phyloP scores from a whole-genome alignment of 2,113 vertebrate genomes.

The Toxostoma redivivum region DNA sequence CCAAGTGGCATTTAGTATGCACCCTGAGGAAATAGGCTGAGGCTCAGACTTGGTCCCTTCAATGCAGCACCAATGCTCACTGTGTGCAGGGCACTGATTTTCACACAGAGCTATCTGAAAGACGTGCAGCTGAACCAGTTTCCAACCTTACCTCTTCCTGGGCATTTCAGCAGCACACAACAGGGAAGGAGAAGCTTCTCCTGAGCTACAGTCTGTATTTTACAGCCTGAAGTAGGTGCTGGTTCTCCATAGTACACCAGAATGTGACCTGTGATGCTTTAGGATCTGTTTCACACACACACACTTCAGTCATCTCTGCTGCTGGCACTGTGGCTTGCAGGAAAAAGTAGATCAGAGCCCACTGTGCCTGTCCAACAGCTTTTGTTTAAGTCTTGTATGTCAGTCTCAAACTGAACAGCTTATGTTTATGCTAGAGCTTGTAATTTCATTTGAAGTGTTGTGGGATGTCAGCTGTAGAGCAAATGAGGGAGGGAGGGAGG shows the following conservation, averaged over 20 bases:
- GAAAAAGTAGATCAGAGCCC: background rate
- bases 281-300: background rate
- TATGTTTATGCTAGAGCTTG: background rate
- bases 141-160: background rate
- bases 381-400: background rate
- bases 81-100: background rate
- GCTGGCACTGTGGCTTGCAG: background rate
- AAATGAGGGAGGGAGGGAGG: background rate
- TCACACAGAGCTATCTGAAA: background rate
- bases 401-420: background rate
- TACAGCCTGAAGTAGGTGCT: background rate
- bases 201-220: background rate
- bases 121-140: background rate
- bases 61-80: background rate
- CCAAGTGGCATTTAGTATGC: background rate
- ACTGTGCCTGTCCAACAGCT: background rate
- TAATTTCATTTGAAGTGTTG: background rate
- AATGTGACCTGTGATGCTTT: background rate
- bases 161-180: background rate
- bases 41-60: background rate
- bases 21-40: background rate
- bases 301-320: background rate
- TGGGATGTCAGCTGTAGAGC: background rate
- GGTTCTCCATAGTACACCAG: background rate
- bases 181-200: background rate